Percentiles rank a stretch among this genome's conserved stretches.
Conservation (phyloP, 2,113 vertebrate species). For the Tupaia tana region DNA sequence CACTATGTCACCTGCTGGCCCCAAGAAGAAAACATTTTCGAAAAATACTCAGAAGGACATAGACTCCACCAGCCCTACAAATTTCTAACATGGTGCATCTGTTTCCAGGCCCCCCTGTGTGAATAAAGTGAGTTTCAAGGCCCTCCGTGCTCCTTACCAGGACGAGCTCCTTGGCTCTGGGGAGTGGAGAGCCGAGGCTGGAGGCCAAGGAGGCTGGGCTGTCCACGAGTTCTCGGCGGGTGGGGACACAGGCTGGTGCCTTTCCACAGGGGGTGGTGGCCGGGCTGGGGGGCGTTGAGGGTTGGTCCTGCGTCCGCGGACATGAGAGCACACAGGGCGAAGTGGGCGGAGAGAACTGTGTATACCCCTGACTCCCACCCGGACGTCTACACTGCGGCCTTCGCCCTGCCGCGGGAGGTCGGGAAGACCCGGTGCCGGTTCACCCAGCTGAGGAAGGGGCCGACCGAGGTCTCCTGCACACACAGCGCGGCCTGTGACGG, state of each 20-base stretch:
- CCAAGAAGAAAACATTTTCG: neutral
- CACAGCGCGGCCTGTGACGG: fast-evolving
- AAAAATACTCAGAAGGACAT: neutral
- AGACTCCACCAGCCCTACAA: neutral
- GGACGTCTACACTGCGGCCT: neutral
- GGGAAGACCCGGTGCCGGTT: neutral
- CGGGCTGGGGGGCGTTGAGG: conserved; percentile 89
- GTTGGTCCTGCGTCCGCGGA: conserved; percentile 87
- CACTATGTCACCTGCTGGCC: no score
- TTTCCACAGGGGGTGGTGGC: conserved; percentile 84
- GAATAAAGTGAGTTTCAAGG: neutral
- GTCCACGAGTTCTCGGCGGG: conserved; percentile 86
- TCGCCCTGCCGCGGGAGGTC: neutral
- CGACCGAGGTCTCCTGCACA: neutral
- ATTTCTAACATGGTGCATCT: neutral
- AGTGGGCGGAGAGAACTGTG: fast-evolving
- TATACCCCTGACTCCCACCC: fast-evolving
- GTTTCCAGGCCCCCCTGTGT: neutral
- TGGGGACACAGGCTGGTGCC: conserved; percentile 57
- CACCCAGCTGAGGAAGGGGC: neutral
- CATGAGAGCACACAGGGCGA: fast-evolving
- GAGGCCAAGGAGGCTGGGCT: conserved; percentile 89
- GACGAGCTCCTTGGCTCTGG: conserved; percentile 87
- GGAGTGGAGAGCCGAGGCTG: conserved; percentile 86
- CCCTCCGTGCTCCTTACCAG: conserved; percentile 82